These are phyloP conservation scores for Aphis craccivora DNA, from an alignment of 1,140 invertebrate species.

Conservation along the genomic window DNA sequence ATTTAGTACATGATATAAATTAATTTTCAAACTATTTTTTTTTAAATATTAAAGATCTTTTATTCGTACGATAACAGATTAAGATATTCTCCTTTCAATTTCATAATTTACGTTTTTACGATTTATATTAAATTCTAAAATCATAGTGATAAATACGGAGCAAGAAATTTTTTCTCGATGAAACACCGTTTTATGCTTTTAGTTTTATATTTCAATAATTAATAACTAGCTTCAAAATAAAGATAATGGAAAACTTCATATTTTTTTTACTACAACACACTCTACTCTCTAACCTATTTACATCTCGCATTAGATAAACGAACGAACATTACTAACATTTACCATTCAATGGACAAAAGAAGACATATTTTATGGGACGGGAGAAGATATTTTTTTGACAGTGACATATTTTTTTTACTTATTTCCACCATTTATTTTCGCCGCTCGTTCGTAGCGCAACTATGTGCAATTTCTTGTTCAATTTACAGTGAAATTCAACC, in stretches of 20 bases:
- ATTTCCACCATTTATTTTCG: neutral
- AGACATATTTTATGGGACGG: neutral
- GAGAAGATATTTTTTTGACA: neutral
- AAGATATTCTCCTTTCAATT: neutral
- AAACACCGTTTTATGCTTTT: neutral
- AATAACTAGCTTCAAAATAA: neutral
- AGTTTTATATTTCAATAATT: neutral
- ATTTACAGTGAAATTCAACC: neutral
- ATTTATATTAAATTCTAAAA: neutral
- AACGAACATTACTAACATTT: constrained; percentile 4
- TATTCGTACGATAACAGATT: no score
- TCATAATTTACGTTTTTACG: neutral
- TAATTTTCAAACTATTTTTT: no score
- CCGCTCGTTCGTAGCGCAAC: neutral
- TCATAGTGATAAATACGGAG: neutral
- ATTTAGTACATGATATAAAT: no score
- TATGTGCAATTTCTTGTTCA: neutral
- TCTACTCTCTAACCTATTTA: neutral
- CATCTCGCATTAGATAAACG: neutral
- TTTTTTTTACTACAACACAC: neutral
- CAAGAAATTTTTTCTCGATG: neutral
- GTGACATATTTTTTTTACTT: constrained; percentile 10
- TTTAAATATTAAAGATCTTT: no score
- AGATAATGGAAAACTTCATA: neutral
- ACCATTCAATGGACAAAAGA: constrained; percentile 9